Evolutionary conservation across 1,140 invertebrate species (phyloP), one percentile per base, ranked within the genome.

Genomic region (Argopecten irradians): DNA sequence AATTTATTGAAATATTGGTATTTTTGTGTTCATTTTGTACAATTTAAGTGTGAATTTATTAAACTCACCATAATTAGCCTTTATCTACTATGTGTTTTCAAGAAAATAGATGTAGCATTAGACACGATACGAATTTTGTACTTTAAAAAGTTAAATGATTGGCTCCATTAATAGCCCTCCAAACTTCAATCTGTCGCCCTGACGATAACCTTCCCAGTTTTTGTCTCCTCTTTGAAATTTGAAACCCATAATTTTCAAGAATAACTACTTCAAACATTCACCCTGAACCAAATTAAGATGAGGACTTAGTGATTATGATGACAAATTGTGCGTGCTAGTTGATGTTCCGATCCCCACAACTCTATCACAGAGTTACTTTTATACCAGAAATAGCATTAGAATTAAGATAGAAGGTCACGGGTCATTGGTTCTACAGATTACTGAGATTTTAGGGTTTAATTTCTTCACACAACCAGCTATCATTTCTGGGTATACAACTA

Each of bases 171-270:
- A n/a, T n/a, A n/a, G 55, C 55, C 28, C 16, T 46, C 28, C 55
- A 71, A 28, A 71, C 55, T 7, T 13, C 36, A 71, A 39, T 39
- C 36, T 39, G 5, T 28, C 16, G 13, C 43, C 28, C 22, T 71
- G n/a, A n/a, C 55, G 28, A 28, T 71, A 2, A 5, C n/a, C n/a
- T 71, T 71, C 55, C n/a, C 22, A 71, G n/a, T 71, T 55, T 55
- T 71, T 71, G 22, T 71, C 55, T n/a, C 16, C 28, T 71, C 55
- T 71, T 71, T 71, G 55, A 71, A 71, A 71, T 71, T 71, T 71
- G 55, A 71, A 71, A n/a, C 55, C 55, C n/a, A 0, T 71, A 1
- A 71, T 71, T 71, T 71, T 71, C 55, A 71, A 16, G 5, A 28
- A 71, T 71, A 71, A 28, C 55, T 16, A 71, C 22, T n/a, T n/a